Evolutionary conservation across 2,113 vertebrate genomes (phyloP).

Genomic region (Craseonycteris thonglongyai): DNA sequence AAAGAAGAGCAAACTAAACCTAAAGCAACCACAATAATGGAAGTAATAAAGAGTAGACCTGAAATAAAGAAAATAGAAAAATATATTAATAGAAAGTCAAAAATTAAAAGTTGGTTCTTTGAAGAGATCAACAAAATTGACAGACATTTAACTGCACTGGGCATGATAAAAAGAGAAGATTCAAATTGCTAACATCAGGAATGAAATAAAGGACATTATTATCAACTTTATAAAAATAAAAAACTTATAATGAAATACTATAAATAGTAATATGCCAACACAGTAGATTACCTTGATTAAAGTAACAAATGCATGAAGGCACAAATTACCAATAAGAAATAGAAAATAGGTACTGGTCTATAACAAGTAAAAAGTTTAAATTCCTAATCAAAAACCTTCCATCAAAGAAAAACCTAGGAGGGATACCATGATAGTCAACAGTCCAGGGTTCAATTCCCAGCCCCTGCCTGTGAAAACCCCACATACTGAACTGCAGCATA

Average conservation of each 20-base stretch:
- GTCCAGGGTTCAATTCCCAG: no score
- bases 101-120: neutral
- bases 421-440: no score
- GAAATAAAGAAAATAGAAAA: conserved; percentile 12
- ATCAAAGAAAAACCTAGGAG: neutral
- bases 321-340: neutral
- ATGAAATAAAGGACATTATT: neutral
- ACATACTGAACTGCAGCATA: no score
- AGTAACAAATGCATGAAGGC: neutral
- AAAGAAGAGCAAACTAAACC: neutral
- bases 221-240: neutral
- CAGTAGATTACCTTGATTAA: neutral
- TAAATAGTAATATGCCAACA: neutral
- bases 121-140: neutral
- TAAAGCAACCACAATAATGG: neutral
- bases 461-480: no score
- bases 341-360: neutral
- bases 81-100: neutral
- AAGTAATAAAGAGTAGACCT: neutral
- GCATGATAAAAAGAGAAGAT: neutral
- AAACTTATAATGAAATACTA: neutral
- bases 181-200: neutral
- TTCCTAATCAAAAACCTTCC: neutral
- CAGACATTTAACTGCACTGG: neutral
- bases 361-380: neutral